Evolutionary conservation across 2,113 vertebrate genomes (phyloP), one percentile per base, ranked within the genome.

Genomic region (Seriola rivoliana): DNA sequence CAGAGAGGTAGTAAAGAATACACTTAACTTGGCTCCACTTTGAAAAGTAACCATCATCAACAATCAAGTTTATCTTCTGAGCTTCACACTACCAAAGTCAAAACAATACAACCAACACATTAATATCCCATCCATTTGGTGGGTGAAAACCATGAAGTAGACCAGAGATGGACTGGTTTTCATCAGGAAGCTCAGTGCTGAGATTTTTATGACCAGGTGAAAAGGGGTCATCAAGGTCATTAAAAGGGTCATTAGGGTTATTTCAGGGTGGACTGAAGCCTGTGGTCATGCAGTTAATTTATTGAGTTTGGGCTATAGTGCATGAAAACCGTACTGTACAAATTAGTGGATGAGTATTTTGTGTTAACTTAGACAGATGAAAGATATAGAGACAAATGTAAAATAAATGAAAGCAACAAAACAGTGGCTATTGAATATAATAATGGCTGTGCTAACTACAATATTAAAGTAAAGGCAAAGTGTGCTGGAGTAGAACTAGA

Each of bases 191-290:
- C 83, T 67, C 38, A 80, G 75, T 50, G 75, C 55, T 82, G 76
- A 82, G 73, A 87, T 87, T 78, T 92, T 90, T 91, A 93, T 82
- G 81, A 85, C 79, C 82, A 88, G 72, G 75, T 88, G 19, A 83
- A 76, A 81, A 90, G 62, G 63, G 89, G 81, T 85, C 87, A 90
- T 80, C 40, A 73, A 76, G 70, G 85, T 82, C 78, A 59, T 83
- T 87, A 89, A 87, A 91, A 85, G 80, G 86, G 89, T 83, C 78
- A 74, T 62, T 69, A 36, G 19, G 63, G 88, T 80, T 40, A 82
- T 86, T 84, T 69, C 36, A 82, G 57, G 73, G 36, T 52, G 38
- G 48, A 71, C 68, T 76, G 60, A 63, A 63, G 54, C 71, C 74
- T 65, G 48, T 46, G 25, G 55, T 32, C 40, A 68, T 76, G 54